These are phyloP conservation scores for Zeuzera pyrina DNA, from an alignment of 2,888 invertebrate species.

Conservation along the genomic window DNA sequence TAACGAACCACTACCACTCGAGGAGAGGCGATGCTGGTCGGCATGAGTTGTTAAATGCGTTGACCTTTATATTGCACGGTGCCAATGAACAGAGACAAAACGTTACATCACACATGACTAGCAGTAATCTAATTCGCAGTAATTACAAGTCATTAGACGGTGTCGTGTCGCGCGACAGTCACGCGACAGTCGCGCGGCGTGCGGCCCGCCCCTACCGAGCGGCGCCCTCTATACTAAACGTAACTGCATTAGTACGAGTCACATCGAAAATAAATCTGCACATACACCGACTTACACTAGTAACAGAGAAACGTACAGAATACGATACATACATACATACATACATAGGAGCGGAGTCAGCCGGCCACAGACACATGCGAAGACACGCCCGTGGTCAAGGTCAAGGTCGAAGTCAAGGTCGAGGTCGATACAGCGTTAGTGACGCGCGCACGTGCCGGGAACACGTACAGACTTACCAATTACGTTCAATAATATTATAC, in stretches of 20 bases:
- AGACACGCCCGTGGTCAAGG: too few relatives aligned
- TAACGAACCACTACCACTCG: too few relatives aligned
- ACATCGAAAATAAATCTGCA: conserved; percentile 44
- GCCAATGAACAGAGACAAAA: conserved; percentile 28
- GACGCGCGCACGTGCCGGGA: conserved; percentile 27
- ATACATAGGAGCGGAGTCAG: too few relatives aligned
- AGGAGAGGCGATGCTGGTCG: too few relatives aligned
- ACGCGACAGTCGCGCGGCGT: conserved; percentile 15
- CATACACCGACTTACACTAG: conserved; percentile 40
- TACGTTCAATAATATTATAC: conserved; percentile 36
- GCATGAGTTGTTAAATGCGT: too few relatives aligned
- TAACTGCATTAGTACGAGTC: conserved; percentile 35
- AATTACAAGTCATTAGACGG: too few relatives aligned
- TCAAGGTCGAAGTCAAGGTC: too few relatives aligned
- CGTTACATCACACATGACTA: too few relatives aligned
- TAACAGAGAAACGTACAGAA: conserved; percentile 26
- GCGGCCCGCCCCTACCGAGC: conserved; percentile 4
- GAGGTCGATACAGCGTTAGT: conserved; percentile 13
- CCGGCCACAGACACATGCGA: too few relatives aligned
- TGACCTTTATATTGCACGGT: too few relatives aligned
- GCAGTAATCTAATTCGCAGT: too few relatives aligned
- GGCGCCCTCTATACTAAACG: conserved; percentile 14
- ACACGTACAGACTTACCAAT: conserved; percentile 40
- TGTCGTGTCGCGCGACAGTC: too few relatives aligned
- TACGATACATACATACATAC: conserved; percentile 13